Conservation (phyloP, 2,113 vertebrate species). For the Scortum barcoo region DNA sequence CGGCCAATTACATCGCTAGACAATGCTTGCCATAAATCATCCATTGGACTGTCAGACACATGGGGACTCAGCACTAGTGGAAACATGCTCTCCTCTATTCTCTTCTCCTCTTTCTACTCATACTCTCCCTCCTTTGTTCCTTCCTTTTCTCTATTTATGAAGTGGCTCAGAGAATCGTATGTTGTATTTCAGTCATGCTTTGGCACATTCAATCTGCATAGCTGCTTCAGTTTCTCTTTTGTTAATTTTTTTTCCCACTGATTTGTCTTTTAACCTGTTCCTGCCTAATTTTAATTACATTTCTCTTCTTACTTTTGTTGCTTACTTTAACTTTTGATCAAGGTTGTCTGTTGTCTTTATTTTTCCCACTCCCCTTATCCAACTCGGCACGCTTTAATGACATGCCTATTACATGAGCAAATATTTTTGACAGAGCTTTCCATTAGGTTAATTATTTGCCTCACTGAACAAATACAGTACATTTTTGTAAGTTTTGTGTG, state of each 20-base stretch:
- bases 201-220: slow-evolving; percentile 42
- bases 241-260: neutral
- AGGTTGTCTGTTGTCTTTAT: slow-evolving; percentile 50
- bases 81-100: slow-evolving; percentile 45
- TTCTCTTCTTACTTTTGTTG: slow-evolving; percentile 43
- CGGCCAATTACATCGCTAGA: slow-evolving; percentile 79
- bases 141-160: slow-evolving; percentile 48
- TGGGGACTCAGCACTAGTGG: slow-evolving; percentile 62
- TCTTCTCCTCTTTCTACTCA: slow-evolving; percentile 19
- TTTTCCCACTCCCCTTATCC: slow-evolving; percentile 16
- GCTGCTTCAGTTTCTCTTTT: slow-evolving; percentile 38
- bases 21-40: slow-evolving; percentile 82
- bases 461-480: slow-evolving; percentile 3
- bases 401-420: slow-evolving; percentile 3
- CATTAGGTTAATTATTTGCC: slow-evolving; percentile 21
- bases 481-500: neutral
- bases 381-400: slow-evolving; percentile 16
- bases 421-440: slow-evolving; percentile 34
- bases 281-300: slow-evolving; percentile 43
- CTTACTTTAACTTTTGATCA: slow-evolving; percentile 48
- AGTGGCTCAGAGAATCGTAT: slow-evolving; percentile 22
- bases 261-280: slow-evolving; percentile 37
- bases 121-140: slow-evolving; percentile 54
- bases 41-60: slow-evolving; percentile 77
- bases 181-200: slow-evolving; percentile 53